These are phyloP conservation scores for Drosophila pseudoobscura DNA, from an alignment of 1,140 invertebrate species.

Conservation along the genomic window DNA sequence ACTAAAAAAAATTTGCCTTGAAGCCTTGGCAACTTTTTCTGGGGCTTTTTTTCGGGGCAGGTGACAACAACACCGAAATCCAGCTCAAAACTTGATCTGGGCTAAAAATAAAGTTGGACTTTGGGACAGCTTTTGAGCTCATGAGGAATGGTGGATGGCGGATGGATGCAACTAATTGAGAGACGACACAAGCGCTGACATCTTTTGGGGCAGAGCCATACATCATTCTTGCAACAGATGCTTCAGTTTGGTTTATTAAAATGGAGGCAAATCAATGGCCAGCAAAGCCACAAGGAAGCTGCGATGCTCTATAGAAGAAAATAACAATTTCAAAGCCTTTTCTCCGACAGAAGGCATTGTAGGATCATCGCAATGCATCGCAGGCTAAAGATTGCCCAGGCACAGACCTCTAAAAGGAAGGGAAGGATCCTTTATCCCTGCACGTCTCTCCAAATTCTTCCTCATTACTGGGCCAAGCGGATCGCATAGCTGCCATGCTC, in stretches of 20 bases:
- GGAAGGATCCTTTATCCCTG: too few relatives aligned
- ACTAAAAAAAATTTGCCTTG: constrained; percentile 14
- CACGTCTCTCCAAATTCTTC: too few relatives aligned
- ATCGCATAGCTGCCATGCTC: not conserved
- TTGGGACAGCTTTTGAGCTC: constrained; percentile 36
- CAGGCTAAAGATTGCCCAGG: too few relatives aligned
- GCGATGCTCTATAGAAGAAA: constrained; percentile 3
- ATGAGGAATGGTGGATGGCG: constrained; percentile 1
- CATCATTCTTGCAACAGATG: constrained; percentile 45
- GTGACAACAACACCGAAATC: constrained; percentile 28
- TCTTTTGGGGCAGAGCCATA: constrained; percentile 16
- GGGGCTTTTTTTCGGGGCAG: constrained; percentile 26
- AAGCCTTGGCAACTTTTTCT: constrained; percentile 30
- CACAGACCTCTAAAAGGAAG: too few relatives aligned
- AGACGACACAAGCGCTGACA: constrained; percentile 31
- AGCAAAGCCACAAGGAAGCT: not conserved
- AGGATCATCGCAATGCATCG: too few relatives aligned
- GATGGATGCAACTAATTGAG: constrained; percentile 35
- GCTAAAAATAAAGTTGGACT: constrained; percentile 44
- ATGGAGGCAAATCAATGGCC: not conserved
- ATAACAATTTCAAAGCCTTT: too few relatives aligned
- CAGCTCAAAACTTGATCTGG: constrained; percentile 30
- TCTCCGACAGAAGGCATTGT: too few relatives aligned
- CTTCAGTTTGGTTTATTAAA: constrained; percentile 30
- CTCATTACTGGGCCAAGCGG: not conserved